Conservation (phyloP, 1,140 invertebrate species). For the Micrasema longulum region DNA sequence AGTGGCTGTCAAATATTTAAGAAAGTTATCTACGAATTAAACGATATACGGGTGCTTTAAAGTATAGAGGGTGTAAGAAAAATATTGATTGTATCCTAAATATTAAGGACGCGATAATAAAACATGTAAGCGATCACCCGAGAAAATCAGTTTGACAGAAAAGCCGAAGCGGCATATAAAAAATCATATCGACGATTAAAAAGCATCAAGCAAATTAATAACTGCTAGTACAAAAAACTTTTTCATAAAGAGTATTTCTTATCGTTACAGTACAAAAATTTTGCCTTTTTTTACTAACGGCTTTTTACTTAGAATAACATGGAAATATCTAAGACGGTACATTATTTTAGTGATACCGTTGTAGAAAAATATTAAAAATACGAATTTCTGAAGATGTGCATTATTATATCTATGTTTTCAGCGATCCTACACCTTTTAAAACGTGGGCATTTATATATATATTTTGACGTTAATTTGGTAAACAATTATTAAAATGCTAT, state of each 20-base stretch:
- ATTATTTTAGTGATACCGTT: conserved; percentile 15
- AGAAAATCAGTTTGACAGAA: conserved; percentile 16
- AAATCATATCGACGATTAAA: neutral
- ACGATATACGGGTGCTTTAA: neutral
- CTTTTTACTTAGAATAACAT: neutral
- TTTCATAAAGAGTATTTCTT: neutral
- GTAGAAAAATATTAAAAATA: conserved; percentile 29
- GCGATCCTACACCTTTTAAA: neutral
- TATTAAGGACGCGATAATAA: too few species aligned
- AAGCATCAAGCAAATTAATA: too few species aligned
- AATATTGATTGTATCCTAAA: conserved; percentile 23
- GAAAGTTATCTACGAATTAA: conserved; percentile 10
- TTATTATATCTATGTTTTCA: neutral
- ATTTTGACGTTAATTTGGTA: too few species aligned
- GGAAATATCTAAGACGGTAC: neutral
- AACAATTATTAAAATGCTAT: too few species aligned
- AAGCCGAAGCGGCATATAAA: conserved; percentile 12
- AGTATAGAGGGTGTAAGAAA: conserved; percentile 1
- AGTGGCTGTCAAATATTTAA: conserved; percentile 21
- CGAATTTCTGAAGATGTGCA: neutral
- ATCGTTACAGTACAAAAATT: neutral
- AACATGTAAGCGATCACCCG: conserved; percentile 21
- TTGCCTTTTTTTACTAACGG: neutral
- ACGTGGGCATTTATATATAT: too few species aligned
- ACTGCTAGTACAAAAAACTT: too few species aligned